Evolutionary conservation across 2,797 vertebrate species (phyloP).

Genomic region (Sebastes vulpes): DNA sequence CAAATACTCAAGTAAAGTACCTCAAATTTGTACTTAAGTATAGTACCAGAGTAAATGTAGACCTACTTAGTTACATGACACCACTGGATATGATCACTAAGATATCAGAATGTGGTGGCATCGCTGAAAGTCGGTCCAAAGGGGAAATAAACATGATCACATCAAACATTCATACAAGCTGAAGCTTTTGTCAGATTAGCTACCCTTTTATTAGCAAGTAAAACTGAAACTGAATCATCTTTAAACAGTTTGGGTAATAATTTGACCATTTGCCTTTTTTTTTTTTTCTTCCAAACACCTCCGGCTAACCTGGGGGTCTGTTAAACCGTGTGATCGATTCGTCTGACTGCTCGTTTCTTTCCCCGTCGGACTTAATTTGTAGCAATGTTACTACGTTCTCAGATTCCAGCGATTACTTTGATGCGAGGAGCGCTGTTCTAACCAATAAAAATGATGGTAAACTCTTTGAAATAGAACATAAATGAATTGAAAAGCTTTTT

Average conservation of each 20-base stretch:
- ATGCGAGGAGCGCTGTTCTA: not conserved
- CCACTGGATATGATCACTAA: not conserved
- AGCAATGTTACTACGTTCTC: too few species aligned
- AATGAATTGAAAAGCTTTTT: not conserved
- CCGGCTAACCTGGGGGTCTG: not conserved
- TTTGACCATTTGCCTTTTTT: not conserved
- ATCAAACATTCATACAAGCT: too few species aligned
- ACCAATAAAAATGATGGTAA: not conserved
- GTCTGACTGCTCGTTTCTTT: not conserved
- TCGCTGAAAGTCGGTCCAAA: not conserved
- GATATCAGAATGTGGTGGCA: not conserved
- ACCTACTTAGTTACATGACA: too few species aligned
- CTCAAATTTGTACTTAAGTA: too few species aligned
- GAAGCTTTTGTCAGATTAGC: not conserved
- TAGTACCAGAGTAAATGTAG: too few species aligned
- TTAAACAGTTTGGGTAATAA: not conserved
- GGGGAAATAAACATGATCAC: not conserved
- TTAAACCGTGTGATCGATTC: not conserved
- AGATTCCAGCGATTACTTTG: not conserved
- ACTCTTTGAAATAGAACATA: not conserved
- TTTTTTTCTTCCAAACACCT: not conserved
- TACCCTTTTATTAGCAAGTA: not conserved
- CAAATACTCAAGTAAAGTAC: too few species aligned
- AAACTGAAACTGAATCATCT: not conserved
- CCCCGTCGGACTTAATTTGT: not conserved